Conservation (phyloP, 2,888 invertebrate species). For the Mycalesis mineus region DNA sequence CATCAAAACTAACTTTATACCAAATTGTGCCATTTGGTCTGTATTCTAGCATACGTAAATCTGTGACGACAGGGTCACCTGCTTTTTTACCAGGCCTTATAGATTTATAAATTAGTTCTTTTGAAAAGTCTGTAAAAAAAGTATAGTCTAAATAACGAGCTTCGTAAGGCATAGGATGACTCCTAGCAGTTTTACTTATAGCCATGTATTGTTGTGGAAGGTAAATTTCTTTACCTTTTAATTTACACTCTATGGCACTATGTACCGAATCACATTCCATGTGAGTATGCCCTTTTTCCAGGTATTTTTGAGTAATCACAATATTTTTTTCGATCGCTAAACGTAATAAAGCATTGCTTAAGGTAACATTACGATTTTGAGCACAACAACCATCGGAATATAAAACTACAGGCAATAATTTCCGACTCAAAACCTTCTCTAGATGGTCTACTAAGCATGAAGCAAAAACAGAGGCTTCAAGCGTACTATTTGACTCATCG, state of each 20-base stretch:
- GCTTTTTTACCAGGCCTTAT: conserved; percentile 26
- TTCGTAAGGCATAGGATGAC: conserved; percentile 9
- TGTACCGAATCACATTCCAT: conserved; percentile 28
- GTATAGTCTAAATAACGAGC: conserved; percentile 2
- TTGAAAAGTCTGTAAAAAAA: conserved; percentile 10
- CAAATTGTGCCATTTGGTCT: not conserved
- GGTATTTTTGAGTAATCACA: conserved; percentile 21
- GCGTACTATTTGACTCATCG: conserved; percentile 3
- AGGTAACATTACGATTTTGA: conserved; percentile 4
- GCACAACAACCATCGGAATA: not conserved
- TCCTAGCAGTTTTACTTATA: conserved; percentile 24
- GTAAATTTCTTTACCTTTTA: conserved; percentile 34
- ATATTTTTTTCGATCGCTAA: conserved; percentile 8
- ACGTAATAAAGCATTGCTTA: conserved; percentile 23
- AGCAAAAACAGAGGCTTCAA: not conserved
- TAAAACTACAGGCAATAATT: not conserved
- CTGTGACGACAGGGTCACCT: conserved; percentile 20
- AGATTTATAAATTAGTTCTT: conserved; percentile 13
- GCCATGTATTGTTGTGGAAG: conserved; percentile 34
- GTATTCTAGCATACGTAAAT: conserved; percentile 5
- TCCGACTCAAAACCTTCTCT: not conserved
- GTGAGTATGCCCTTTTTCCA: conserved; percentile 25
- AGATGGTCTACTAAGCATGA: not conserved
- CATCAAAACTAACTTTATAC: not conserved
- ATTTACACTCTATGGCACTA: conserved; percentile 37